Conservation (phyloP, 2,113 vertebrate species). For the Mohoua ochrocephala region DNA sequence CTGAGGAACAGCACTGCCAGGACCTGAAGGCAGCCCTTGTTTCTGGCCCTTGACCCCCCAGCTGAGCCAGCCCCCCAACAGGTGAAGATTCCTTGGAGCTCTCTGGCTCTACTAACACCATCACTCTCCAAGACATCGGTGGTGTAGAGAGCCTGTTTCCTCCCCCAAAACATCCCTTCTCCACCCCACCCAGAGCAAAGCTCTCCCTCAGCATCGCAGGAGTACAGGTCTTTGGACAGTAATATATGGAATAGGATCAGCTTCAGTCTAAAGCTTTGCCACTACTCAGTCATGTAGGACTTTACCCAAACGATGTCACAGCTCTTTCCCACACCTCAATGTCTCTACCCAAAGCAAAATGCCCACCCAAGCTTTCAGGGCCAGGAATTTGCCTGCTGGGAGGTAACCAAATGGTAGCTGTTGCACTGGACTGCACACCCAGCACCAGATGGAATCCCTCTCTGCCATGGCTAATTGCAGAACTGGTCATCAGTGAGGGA, state of each 20-base stretch:
- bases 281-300: not conserved
- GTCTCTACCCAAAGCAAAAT: not conserved
- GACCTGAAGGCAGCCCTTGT: not conserved
- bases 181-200: not conserved
- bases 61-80: not conserved
- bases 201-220: fast-evolving
- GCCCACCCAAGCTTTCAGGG: not conserved
- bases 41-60: not conserved
- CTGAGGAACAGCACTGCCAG: not conserved
- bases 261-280: not conserved
- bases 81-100: not conserved
- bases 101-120: not conserved
- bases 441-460: not conserved
- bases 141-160: not conserved
- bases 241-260: not conserved
- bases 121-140: fast-evolving
- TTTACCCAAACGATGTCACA: not conserved
- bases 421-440: not conserved
- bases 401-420: not conserved
- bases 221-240: not conserved
- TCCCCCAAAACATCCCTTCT: not conserved
- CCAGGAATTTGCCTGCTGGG: not conserved
- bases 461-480: not conserved
- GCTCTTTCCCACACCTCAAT: not conserved
- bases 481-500: not conserved